Evolutionary conservation across 2,797 vertebrate species (phyloP), one percentile per base, ranked within the genome.

Genomic region (Chanos chanos): DNA sequence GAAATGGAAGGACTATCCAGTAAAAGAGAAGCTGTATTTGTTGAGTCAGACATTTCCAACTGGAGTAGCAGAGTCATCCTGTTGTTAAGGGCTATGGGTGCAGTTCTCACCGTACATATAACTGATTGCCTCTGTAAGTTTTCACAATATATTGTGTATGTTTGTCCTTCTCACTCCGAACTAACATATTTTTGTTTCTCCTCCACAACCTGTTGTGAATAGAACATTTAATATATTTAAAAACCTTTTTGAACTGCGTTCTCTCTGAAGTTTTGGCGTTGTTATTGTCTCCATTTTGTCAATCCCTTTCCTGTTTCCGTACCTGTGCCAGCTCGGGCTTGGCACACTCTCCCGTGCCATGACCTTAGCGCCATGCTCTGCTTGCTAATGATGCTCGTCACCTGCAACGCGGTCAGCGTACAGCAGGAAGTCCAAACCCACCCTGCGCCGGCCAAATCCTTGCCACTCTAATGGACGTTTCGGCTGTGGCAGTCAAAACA

Each of bases 221-320:
- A 86, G 83, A 87, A 81, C 79, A 78, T 84, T 86, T 87, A 86
- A 89, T 87, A 87, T 87, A 87, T 89, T 88, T 86, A 79, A 82
- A 77, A n/a, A n/a, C n/a, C 78, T 66, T 68, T 84, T 84, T 81
- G 77, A 82, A 78, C 74, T 79, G 60, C 75, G 55, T 77, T 80
- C 49, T 77, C 68, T 77, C 79, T 75, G 56, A 58, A 66, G n/a
- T n/a, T n/a, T n/a, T n/a, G 70, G 60, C 75, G 64, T 64, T 79
- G 76, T 79, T 77, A 59, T 79, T 80, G 76, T 75, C 44, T 56
- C 64, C 51, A 54, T 69, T 82, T 73, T 80, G 59, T 77, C 24
- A 52, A 55, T 51, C 27, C 25, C 30, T 48, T 63, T 30, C 45
- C 10, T 43, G 33, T 43, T 56, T 53, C 56, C 45, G 28, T 15